Evolutionary conservation across 2,888 invertebrate genomes (phyloP).

Genomic region (Amaurobius ferox): DNA sequence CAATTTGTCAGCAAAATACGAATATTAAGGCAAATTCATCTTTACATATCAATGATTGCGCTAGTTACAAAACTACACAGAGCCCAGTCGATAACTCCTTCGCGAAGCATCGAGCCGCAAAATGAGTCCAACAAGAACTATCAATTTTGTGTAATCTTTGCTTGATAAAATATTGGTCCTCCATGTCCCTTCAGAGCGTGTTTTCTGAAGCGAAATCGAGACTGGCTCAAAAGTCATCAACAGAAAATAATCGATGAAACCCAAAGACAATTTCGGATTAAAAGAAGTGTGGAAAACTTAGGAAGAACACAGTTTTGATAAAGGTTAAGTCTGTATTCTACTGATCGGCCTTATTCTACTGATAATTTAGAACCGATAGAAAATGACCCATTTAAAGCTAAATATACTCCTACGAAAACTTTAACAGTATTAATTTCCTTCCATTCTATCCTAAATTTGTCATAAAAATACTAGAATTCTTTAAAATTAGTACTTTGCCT

Average conservation of each 20-base stretch:
- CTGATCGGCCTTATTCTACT: too few relatives aligned
- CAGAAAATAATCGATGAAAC: conserved; percentile 36
- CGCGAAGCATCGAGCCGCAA: conserved; percentile 39
- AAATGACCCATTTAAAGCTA: too few relatives aligned
- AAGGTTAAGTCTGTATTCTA: too few relatives aligned
- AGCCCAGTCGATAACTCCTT: conserved; percentile 37
- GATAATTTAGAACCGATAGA: too few relatives aligned
- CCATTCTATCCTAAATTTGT: too few relatives aligned
- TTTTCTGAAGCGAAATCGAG: conserved; percentile 36
- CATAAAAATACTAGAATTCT: too few relatives aligned
- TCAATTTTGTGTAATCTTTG: conserved; percentile 61
- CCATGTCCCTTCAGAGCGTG: conserved; percentile 31
- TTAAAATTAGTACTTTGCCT: too few relatives aligned
- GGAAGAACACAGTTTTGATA: too few relatives aligned
- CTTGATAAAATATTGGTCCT: conserved; percentile 49
- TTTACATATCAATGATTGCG: conserved; percentile 42
- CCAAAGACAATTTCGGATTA: conserved; percentile 54
- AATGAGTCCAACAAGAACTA: conserved; percentile 54
- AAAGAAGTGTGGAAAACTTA: conserved; percentile 17
- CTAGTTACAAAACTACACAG: conserved; percentile 32
- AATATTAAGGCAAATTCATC: conserved; percentile 39
- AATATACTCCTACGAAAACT: too few relatives aligned
- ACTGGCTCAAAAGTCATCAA: conserved; percentile 60
- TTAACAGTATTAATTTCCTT: too few relatives aligned
- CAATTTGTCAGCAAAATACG: conserved; percentile 48